These are phyloP conservation scores for Nomada goodeniana DNA, from an alignment of 2,888 invertebrate species.

Conservation along the genomic window DNA sequence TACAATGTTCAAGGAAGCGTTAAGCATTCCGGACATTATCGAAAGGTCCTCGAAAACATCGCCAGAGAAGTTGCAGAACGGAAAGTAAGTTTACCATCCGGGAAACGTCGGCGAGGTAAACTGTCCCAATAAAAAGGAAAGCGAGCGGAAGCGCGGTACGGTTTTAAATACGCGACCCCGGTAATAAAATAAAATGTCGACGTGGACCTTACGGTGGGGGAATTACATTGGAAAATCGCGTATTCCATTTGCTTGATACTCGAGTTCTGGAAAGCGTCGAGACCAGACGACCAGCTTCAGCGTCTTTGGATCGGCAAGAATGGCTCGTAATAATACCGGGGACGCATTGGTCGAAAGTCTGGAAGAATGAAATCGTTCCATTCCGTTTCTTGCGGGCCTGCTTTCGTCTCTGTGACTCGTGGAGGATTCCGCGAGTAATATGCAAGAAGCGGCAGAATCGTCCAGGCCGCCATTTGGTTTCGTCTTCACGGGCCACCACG, in stretches of 20 bases:
- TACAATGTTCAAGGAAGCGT: no score
- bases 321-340: constrained; percentile 31
- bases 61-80: not conserved
- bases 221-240: constrained; percentile 49
- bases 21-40: no score
- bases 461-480: constrained; percentile 69
- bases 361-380: constrained; percentile 47
- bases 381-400: constrained; percentile 4
- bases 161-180: not conserved
- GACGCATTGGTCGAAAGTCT: constrained; percentile 32
- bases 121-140: constrained; percentile 9
- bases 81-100: not conserved
- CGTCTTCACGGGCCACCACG: constrained; percentile 71
- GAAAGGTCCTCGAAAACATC: not conserved
- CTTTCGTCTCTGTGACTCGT: constrained; percentile 15
- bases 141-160: no score
- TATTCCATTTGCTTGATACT: constrained; percentile 52
- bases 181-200: constrained; percentile 7
- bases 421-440: constrained; percentile 59
- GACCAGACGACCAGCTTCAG: not conserved
- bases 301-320: constrained; percentile 48
- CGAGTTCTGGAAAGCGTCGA: not conserved
- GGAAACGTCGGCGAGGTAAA: not conserved
- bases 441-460: constrained; percentile 52
- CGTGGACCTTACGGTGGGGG: not conserved